phyloP scores from a whole-genome alignment of 2,113 vertebrate genomes.

The Chrysochloris asiatica region DNA sequence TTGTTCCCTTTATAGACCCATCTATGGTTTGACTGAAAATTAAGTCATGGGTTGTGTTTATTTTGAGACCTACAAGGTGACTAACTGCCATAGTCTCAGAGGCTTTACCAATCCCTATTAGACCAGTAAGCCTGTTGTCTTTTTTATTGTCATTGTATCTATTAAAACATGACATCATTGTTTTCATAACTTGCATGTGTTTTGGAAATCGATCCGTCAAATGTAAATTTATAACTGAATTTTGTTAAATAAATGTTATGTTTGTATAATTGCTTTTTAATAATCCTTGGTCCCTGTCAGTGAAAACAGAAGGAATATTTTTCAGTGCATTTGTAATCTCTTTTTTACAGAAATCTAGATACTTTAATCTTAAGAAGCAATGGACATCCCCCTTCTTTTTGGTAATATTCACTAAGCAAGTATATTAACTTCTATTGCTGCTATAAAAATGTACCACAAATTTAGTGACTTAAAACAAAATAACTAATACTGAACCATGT shows the following conservation, averaged over 20 bases:
- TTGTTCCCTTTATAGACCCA: no score
- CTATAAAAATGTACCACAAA: not conserved
- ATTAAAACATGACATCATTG: not conserved
- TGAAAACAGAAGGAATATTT: not conserved
- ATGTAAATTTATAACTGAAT: constrained; percentile 8
- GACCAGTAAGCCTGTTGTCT: not conserved
- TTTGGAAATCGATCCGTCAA: not conserved
- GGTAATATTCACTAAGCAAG: not conserved
- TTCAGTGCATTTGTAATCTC: not conserved
- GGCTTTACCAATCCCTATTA: no score
- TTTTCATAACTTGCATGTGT: not conserved
- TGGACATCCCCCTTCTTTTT: not conserved
- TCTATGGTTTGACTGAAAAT: no score
- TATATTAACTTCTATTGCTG: not conserved
- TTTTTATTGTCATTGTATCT: not conserved
- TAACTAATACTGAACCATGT: not conserved
- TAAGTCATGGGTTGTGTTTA: no score
- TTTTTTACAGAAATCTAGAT: not conserved
- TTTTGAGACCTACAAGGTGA: no score
- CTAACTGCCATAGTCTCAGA: no score
- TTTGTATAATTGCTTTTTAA: not conserved
- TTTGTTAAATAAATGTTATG: not conserved
- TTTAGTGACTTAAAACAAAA: not conserved
- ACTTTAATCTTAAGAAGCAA: not conserved
- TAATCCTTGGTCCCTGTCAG: not conserved